Base-by-base conservation (phyloP, 2,888 invertebrate species). In the Teinopalpus imperialis region DNA sequence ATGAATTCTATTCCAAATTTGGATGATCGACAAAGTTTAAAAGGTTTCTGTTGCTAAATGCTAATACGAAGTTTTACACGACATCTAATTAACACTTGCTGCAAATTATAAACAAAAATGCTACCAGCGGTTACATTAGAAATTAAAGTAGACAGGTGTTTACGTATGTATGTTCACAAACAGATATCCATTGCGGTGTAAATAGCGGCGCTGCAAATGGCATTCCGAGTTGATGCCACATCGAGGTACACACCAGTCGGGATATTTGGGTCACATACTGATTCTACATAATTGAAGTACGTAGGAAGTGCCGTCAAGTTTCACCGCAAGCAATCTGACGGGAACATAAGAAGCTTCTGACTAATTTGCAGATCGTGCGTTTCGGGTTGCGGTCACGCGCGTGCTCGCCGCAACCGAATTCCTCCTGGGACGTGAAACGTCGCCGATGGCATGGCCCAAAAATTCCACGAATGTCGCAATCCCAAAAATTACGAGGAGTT, bases 181-280 rank as follows among this genome's bases (percentile, higher is more conserved):
- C 58, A 64, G 58, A 68, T 63, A 65, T 70, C 61, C 61, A 64
- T 72, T 81, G 81, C 76, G 80, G 81, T 79, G 69, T 61, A 58
- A 68, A 72, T 51, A 73, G 81, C 79, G 81, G 59, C 59, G 55
- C 55, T 56, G 69, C 70, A 78, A 83, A 81, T 81, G 75, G 71
- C 79, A 80, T 80, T 78, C 77, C 72, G 63, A 74, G 69, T 75
- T 74, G 74, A 63, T 59, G 65, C 66, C 71, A 73, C 70, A 69
- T 75, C 69, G 70, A 81, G 81, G 77, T 73, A 21, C 63, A 60
- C 67, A 61, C 61, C 54, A 53, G 16, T 4, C 2, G 51, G 40
- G 58, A 61, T 74, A 86, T 85, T 81, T 78, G 65, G 85, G 86
- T 81, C 81, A 82, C 76, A 81, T 75, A 73, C 74, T 69, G 74